These are phyloP conservation scores for Rhynchophorus ferrugineus DNA, from an alignment of 1,140 invertebrate genomes.

Conservation along the genomic window DNA sequence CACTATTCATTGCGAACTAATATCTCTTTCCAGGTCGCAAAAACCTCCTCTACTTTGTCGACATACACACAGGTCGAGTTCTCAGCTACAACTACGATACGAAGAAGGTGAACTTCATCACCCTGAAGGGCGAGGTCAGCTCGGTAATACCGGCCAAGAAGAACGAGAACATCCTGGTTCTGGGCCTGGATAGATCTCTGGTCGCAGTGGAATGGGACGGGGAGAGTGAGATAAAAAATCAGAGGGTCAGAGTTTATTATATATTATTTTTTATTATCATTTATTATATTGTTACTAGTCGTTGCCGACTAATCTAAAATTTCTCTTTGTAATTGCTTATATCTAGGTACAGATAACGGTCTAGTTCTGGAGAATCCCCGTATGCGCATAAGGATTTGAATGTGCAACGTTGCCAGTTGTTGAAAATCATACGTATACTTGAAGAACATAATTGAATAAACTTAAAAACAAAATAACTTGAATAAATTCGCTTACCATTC, in stretches of 20 bases:
- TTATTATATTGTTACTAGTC: neutral
- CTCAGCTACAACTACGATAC: slow-evolving; percentile 50
- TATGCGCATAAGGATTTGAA: too few species aligned
- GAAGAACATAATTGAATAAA: too few species aligned
- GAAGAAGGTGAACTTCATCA: slow-evolving; percentile 40
- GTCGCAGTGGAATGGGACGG: slow-evolving; percentile 62
- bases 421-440: too few species aligned
- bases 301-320: too few species aligned
- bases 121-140: slow-evolving; percentile 43
- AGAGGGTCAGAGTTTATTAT: slow-evolving; percentile 24
- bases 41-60: slow-evolving; percentile 59
- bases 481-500: too few species aligned
- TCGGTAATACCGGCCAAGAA: slow-evolving; percentile 62
- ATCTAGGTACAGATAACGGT: too few species aligned
- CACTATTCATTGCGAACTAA: neutral
- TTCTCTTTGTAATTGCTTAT: too few species aligned
- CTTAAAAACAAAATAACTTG: too few species aligned
- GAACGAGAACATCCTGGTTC: slow-evolving; percentile 52
- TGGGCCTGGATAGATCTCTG: slow-evolving; percentile 54
- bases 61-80: slow-evolving; percentile 51
- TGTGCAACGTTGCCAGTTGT: too few species aligned
- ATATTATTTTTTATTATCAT: neutral
- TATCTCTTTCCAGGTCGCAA: slow-evolving; percentile 31
- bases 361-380: too few species aligned
- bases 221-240: slow-evolving; percentile 42